These are phyloP conservation scores for Synanceia verrucosa DNA, from an alignment of 2,797 vertebrate species.

Conservation along the genomic window DNA sequence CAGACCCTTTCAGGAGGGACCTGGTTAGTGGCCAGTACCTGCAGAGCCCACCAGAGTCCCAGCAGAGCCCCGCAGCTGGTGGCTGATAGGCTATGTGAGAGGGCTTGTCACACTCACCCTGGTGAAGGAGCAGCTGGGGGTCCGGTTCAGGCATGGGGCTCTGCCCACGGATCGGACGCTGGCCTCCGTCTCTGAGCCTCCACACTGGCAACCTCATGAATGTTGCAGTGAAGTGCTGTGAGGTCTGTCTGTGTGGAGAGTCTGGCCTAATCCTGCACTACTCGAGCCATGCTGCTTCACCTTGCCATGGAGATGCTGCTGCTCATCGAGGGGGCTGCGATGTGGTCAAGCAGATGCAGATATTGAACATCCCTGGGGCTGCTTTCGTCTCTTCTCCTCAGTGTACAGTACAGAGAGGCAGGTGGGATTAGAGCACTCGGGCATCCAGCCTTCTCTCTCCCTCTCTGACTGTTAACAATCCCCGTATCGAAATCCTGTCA, in stretches of 20 bases:
- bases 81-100: conserved; percentile 61
- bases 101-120: conserved; percentile 56
- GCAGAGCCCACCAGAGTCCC: conserved; percentile 48
- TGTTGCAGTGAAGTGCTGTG: conserved; percentile 74
- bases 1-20: conserved; percentile 41
- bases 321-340: conserved; percentile 56
- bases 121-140: conserved; percentile 64
- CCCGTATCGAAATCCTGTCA: conserved; percentile 81
- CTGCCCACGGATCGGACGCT: conserved; percentile 59
- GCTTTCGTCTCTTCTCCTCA: conserved; percentile 13
- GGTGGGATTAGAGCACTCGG: conserved; percentile 71
- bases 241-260: conserved; percentile 68
- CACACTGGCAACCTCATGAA: conserved; percentile 70
- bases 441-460: conserved; percentile 50
- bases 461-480: conserved; percentile 70
- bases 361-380: conserved; percentile 64
- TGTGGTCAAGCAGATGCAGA: conserved; percentile 77
- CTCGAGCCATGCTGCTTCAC: conserved; percentile 53
- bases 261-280: conserved; percentile 52
- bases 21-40: conserved; percentile 56
- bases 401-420: conserved; percentile 44
- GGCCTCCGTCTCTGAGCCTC: conserved; percentile 53
- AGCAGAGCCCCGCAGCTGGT: conserved; percentile 44
- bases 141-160: conserved; percentile 56
- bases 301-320: conserved; percentile 47